Conservation (phyloP, 2,113 vertebrate species). For the Panthera uncia region DNA sequence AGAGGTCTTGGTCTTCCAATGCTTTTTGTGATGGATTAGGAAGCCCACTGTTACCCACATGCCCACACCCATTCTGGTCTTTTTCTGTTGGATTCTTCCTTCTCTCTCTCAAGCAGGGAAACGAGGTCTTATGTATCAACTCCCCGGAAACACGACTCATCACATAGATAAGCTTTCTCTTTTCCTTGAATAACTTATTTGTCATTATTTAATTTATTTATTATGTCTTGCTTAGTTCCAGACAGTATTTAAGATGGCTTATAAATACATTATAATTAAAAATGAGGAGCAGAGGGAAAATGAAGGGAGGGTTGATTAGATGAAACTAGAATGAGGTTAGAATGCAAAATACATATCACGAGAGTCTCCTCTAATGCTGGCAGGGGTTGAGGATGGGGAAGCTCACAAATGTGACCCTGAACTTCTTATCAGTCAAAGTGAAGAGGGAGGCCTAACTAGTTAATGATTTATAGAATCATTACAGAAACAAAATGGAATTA, state of each 20-base stretch:
- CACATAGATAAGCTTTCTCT: neutral
- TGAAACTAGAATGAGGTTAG: neutral
- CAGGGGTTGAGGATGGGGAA: neutral
- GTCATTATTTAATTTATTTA: constrained; percentile 37
- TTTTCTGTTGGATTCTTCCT: neutral
- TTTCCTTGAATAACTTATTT: neutral
- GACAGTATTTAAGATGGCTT: neutral
- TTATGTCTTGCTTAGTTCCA: neutral
- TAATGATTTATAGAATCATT: constrained; percentile 32
- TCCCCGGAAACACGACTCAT: neutral
- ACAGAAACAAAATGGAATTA: constrained; percentile 8
- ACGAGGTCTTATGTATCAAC: neutral
- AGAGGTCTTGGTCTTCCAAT: neutral
- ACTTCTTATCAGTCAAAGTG: neutral
- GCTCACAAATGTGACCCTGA: neutral
- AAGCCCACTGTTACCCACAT: neutral
- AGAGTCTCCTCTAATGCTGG: neutral
- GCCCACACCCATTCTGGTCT: neutral
- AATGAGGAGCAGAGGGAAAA: neutral
- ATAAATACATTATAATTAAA: neutral
- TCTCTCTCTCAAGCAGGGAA: neutral
- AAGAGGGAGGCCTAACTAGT: neutral
- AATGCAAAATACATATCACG: neutral
- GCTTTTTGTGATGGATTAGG: neutral
- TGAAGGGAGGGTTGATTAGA: neutral